Percentiles rank a stretch among this genome's conserved stretches.
Evolutionary conservation across 2,888 invertebrate genomes (phyloP).

Genomic region (Orthonevra nobilis): DNA sequence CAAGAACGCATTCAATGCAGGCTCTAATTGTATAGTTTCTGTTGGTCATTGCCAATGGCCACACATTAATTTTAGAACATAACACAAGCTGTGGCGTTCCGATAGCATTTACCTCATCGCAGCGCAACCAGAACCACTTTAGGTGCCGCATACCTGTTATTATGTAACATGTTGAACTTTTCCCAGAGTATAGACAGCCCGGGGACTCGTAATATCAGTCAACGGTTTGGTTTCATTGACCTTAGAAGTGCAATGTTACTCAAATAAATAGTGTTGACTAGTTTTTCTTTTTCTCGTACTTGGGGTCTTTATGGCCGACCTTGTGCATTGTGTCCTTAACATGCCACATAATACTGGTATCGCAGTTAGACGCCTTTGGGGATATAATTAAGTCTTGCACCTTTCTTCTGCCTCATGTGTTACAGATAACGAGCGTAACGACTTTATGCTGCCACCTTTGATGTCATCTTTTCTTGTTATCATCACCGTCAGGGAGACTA

Average conservation of each 20-base stretch:
- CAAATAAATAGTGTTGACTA: too few relatives aligned
- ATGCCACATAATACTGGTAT: not conserved
- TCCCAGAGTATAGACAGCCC: too few relatives aligned
- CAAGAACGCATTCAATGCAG: not conserved
- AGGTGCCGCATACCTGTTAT: not conserved
- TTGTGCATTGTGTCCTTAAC: not conserved
- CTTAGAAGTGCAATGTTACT: constrained; percentile 16
- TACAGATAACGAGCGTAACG: constrained; percentile 20
- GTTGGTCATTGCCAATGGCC: constrained; percentile 11
- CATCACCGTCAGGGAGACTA: constrained; percentile 17
- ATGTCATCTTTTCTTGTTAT: constrained; percentile 36
- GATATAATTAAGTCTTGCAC: constrained; percentile 34
- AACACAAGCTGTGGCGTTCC: too few relatives aligned
- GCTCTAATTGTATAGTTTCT: not conserved
- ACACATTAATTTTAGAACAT: constrained; percentile 19
- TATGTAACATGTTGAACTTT: constrained; percentile 3
- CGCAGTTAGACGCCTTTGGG: constrained; percentile 12
- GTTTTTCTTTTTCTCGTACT: too few relatives aligned
- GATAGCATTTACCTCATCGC: too few relatives aligned
- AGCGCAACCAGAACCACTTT: too few relatives aligned
- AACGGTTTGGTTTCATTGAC: constrained; percentile 11
- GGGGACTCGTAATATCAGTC: too few relatives aligned
- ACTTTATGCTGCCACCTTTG: constrained; percentile 38
- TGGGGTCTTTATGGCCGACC: too few relatives aligned
- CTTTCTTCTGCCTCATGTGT: constrained; percentile 26